Percentiles rank a stretch among this genome's conserved stretches.
Evolutionary conservation across 2,888 invertebrate species (phyloP).

Genomic region (Nemotelus nigrinus): DNA sequence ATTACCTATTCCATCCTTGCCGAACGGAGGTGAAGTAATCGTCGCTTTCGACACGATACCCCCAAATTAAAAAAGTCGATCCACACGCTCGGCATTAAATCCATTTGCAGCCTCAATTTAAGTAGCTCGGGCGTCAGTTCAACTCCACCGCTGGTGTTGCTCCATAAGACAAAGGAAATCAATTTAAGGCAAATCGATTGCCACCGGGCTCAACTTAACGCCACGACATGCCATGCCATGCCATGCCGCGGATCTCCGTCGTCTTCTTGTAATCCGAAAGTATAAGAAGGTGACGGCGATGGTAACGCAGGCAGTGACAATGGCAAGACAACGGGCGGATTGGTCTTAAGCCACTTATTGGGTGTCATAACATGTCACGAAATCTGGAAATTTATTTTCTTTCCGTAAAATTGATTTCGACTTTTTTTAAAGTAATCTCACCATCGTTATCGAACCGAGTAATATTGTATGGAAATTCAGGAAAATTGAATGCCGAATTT

Average conservation of each 20-base stretch:
- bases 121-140: constrained; percentile 1
- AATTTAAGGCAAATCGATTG: constrained; percentile 39
- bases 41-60: constrained; percentile 29
- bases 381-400: constrained; percentile 38
- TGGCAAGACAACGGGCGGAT: background rate
- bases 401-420: constrained; percentile 27
- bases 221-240: background rate
- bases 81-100: constrained; percentile 18
- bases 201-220: constrained; percentile 21
- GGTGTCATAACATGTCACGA: constrained; percentile 41
- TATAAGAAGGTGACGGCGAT: background rate
- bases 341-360: constrained; percentile 37
- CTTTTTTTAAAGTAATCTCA: constrained; percentile 19
- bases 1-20: constrained; percentile 1
- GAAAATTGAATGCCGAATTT: constrained; percentile 8
- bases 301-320: background rate
- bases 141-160: background rate
- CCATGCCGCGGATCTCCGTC: background rate
- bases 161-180: constrained; percentile 29
- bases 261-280: too few species aligned
- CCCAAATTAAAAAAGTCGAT: constrained; percentile 23
- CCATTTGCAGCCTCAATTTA: constrained; percentile 9
- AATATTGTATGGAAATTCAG: constrained; percentile 1
- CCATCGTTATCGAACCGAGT: background rate
- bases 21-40: constrained; percentile 26